These are phyloP conservation scores for Amphiprion percula DNA, from an alignment of 2,113 vertebrate genomes.

Conservation along the genomic window DNA sequence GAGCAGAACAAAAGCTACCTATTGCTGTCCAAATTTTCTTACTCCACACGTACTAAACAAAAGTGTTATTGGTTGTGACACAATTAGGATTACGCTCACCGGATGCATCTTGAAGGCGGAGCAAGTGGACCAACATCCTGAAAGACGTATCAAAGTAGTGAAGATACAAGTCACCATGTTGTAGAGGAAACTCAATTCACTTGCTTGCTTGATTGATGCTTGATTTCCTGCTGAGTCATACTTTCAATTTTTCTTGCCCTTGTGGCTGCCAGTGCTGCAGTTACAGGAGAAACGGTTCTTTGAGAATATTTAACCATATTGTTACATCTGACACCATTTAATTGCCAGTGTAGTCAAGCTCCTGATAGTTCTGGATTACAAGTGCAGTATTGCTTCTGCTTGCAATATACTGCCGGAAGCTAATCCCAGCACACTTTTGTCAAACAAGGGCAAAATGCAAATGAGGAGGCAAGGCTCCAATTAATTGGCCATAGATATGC, in stretches of 20 bases:
- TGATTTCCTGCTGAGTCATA: not conserved
- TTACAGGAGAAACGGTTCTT: not conserved
- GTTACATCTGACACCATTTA: constrained; percentile 7
- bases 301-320: not conserved
- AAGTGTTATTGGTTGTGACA: too few species aligned
- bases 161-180: too few species aligned
- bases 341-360: constrained; percentile 16
- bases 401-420: constrained; percentile 57
- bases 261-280: not conserved
- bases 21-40: too few species aligned
- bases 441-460: constrained; percentile 78
- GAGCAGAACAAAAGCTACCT: too few species aligned
- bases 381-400: constrained; percentile 42
- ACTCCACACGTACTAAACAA: too few species aligned
- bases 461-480: constrained; percentile 69
- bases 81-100: too few species aligned
- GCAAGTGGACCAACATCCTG: too few species aligned
- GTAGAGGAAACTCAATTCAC: too few species aligned
- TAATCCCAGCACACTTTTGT: constrained; percentile 62
- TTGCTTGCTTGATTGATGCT: not conserved
- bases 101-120: too few species aligned
- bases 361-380: constrained; percentile 56
- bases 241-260: not conserved
- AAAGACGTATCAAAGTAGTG: too few species aligned
- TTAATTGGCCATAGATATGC: constrained; percentile 86